Base-by-base conservation (phyloP, 2,797 vertebrate genomes). In the Myripristis jacobus region DNA sequence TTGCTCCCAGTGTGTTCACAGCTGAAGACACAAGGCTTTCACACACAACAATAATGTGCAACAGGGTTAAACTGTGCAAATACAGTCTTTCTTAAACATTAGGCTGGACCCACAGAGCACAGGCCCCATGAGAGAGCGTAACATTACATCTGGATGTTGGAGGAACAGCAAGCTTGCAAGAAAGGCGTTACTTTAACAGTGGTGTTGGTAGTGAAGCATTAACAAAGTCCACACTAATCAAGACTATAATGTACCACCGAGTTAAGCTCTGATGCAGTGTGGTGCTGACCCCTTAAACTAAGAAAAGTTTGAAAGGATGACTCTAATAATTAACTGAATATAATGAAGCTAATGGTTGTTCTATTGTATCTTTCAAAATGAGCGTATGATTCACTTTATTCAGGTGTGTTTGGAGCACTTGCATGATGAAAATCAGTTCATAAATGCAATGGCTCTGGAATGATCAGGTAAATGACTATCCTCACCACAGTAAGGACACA, bases 321-420 rank as follows among this genome's bases (percentile, higher is more conserved):
- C 70, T 89, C 80, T 71, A 77, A 56, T 53, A 70, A 65, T 63
- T 24, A 65, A 79, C 50, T 2, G n/a, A 61, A 46, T 64, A 29
- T 66, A 83, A 78, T 83, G 84, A 50, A 66, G 24, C 44, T 4
- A 18, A 54, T 25, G 69, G 50, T 70, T 69, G 48, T 69, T 74
- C 38, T 16, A 43, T 43, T 15, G 52, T 8, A 27, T 48, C 16
- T 18, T 16, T 36, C 1, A 21, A 51, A 36, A 11, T 2, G 41
- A 2, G 52, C 25, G 48, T 25, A 47, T 65, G 24, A 3, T 43
- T 57, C 5, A 56, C 31, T 63, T 70, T 6, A 70, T 72, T 59
- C 60, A 22, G 25, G 18, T 54, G 52, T 18, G 25, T 56, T 31
- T 31, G 31, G 0, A 6, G 9, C 34, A 51, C 44, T 18, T 31